Evolutionary conservation across 2,113 vertebrate species (phyloP).

Genomic region (Xiphophorus hellerii): DNA sequence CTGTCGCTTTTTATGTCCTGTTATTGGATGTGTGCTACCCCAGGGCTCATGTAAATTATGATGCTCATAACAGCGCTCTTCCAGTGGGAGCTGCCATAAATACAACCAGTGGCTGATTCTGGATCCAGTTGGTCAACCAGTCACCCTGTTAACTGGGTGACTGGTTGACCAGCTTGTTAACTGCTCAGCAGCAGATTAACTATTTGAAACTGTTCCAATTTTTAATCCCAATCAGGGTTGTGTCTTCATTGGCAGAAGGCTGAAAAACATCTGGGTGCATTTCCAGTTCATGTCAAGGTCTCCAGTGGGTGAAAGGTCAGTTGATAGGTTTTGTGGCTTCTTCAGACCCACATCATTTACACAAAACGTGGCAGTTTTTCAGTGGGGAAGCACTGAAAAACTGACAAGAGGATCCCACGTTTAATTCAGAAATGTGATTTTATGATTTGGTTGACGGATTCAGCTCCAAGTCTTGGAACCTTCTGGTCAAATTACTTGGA

Average conservation of each 20-base stretch:
- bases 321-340: constrained; percentile 25
- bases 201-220: constrained; percentile 44
- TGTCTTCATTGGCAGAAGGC: constrained; percentile 17
- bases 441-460: constrained; percentile 26
- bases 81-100: constrained; percentile 23
- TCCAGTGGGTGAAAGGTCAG: constrained; percentile 10
- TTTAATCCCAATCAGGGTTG: constrained; percentile 46
- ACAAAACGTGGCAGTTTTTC: no score
- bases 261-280: constrained; percentile 4
- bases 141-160: not conserved
- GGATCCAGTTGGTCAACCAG: constrained; percentile 25
- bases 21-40: constrained; percentile 20
- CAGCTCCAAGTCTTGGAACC: constrained; percentile 36
- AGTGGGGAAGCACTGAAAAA: no score
- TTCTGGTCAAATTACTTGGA: not conserved
- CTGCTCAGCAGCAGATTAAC: constrained; percentile 32
- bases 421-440: constrained; percentile 27
- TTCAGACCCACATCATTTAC: constrained; percentile 6
- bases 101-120: not conserved
- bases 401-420: not conserved
- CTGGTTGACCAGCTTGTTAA: constrained; percentile 2
- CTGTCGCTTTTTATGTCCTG: constrained; percentile 45
- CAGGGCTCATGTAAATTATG: constrained; percentile 32
- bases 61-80: constrained; percentile 21
- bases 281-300: constrained; percentile 2